Percentiles rank a stretch among this genome's conserved stretches.
Evolutionary conservation across 2,888 invertebrate genomes (phyloP).

Genomic region (Eumacrocentrus americanus): DNA sequence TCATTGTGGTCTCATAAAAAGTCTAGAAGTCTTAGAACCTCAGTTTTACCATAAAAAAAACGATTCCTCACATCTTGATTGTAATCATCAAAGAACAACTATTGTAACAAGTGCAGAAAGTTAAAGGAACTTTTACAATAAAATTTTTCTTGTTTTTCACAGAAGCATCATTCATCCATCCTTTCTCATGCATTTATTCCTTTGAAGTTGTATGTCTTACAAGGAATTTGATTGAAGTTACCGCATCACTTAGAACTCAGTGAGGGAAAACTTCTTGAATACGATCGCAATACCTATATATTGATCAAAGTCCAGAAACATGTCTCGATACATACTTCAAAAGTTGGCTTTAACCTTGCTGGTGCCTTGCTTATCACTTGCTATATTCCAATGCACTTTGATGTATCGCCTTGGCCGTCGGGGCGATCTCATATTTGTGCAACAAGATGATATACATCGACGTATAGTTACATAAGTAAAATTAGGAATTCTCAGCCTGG

Average conservation of each 20-base stretch:
- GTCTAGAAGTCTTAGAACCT: too few species aligned
- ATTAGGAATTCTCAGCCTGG: too few species aligned
- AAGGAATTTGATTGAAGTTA: not conserved
- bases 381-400: too few species aligned
- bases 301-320: not conserved
- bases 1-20: too few species aligned
- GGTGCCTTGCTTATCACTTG: not conserved
- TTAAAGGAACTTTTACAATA: too few species aligned
- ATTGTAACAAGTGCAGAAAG: too few species aligned
- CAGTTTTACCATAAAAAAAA: too few species aligned
- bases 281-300: not conserved
- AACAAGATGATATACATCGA: slow-evolving; percentile 19
- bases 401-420: slow-evolving; percentile 8
- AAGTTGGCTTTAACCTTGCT: not conserved
- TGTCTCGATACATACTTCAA: not conserved
- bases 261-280: not conserved
- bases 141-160: too few species aligned
- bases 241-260: not conserved
- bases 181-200: too few species aligned
- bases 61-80: too few species aligned
- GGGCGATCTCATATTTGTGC: slow-evolving; percentile 33
- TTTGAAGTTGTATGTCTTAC: too few species aligned
- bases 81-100: not conserved
- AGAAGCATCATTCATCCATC: too few species aligned
- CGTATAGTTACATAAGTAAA: not conserved